Percentiles rank a stretch among this genome's conserved stretches.
Evolutionary conservation across 2,113 vertebrate genomes (phyloP).

Genomic region (Glareola pratincola): DNA sequence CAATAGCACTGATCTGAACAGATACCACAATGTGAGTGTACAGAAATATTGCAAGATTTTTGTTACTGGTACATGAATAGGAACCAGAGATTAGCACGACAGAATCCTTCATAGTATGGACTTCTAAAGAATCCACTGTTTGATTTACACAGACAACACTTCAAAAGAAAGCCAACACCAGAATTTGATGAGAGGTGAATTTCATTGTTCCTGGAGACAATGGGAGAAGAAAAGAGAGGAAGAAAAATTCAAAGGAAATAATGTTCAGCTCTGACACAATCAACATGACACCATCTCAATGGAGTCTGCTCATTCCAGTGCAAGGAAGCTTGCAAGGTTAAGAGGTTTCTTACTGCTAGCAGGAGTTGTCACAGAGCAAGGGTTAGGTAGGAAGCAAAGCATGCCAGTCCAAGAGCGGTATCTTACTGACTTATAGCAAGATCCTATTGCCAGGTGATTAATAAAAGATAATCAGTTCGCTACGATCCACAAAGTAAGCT

Average conservation of each 20-base stretch:
- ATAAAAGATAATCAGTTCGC: background rate
- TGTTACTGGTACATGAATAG: background rate
- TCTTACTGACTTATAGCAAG: background rate
- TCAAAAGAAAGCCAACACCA: background rate
- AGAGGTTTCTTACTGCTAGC: background rate
- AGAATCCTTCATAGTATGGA: background rate
- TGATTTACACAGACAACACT: background rate
- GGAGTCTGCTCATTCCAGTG: background rate
- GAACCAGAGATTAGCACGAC: background rate
- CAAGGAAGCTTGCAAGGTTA: background rate
- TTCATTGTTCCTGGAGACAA: background rate
- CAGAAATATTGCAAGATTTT: background rate
- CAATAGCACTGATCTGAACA: background rate
- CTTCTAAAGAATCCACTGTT: background rate
- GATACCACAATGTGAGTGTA: rapidly evolving
- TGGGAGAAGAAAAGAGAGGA: background rate
- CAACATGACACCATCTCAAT: background rate
- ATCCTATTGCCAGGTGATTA: background rate
- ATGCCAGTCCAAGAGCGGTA: background rate
- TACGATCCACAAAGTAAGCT: constrained; percentile 10
- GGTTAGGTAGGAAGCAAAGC: background rate
- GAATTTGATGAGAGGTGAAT: background rate
- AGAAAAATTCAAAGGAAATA: background rate
- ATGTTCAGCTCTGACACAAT: background rate
- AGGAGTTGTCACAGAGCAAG: background rate